phyloP scores from a whole-genome alignment of 2,888 invertebrate genomes.

The Latrodectus hesperus region DNA sequence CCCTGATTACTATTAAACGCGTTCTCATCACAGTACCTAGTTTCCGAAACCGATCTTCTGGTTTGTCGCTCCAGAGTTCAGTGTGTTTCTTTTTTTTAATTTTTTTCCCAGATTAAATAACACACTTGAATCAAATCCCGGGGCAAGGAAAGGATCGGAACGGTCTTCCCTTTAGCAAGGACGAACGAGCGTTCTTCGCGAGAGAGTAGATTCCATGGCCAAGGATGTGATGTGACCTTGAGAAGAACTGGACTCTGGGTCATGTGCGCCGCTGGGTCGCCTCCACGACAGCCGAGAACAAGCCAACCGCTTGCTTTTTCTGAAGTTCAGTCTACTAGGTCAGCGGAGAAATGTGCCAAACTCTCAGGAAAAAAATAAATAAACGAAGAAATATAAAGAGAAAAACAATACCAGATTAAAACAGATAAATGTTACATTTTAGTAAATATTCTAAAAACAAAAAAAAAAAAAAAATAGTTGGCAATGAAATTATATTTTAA shows the following conservation, averaged over 20 bases:
- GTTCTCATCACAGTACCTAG: too few relatives aligned
- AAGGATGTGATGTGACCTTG: conserved; percentile 67
- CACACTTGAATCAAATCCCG: not conserved
- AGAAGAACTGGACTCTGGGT: conserved; percentile 51
- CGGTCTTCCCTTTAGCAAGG: not conserved
- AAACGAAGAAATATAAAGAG: too few relatives aligned
- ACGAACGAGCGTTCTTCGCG: not conserved
- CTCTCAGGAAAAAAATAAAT: not conserved
- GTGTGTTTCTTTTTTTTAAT: too few relatives aligned
- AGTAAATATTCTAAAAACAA: too few relatives aligned
- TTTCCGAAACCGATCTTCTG: too few relatives aligned
- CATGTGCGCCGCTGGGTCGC: conserved; percentile 56
- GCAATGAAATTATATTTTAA: too few relatives aligned
- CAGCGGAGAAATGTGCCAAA: conserved; percentile 64
- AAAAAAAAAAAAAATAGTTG: too few relatives aligned
- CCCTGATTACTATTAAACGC: too few relatives aligned
- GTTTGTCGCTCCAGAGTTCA: too few relatives aligned
- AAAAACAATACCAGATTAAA: too few relatives aligned
- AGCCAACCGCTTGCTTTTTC: not conserved
- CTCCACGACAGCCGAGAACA: not conserved
- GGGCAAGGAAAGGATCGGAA: not conserved
- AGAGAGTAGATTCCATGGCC: conserved; percentile 22
- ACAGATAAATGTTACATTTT: too few relatives aligned
- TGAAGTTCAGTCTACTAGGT: conserved; percentile 34
- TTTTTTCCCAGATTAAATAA: too few relatives aligned